Conservation (phyloP, 2,113 vertebrate species). For the Carettochelys insculpta region DNA sequence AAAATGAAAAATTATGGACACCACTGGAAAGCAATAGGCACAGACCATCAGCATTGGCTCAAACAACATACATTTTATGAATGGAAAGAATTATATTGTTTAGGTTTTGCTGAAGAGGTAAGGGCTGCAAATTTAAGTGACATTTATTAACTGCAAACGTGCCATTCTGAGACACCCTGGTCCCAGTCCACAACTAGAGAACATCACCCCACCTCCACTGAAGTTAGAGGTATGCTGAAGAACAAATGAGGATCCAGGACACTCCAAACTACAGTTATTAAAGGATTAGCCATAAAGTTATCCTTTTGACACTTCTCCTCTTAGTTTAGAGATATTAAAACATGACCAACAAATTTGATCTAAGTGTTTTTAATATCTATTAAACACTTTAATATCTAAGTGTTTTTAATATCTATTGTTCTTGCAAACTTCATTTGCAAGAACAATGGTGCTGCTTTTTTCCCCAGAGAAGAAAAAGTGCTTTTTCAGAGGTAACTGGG, state of each 20-base stretch:
- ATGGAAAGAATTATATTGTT: background rate
- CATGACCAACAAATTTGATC: no score
- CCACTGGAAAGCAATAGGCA: accelerated
- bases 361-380: no score
- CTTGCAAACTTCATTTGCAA: no score
- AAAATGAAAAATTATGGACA: background rate
- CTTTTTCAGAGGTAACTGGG: background rate
- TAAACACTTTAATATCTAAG: no score
- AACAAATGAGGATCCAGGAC: background rate
- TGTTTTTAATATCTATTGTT: no score
- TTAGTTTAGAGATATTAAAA: background rate
- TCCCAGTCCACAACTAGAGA: accelerated
- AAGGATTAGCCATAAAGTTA: background rate
- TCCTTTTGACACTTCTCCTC: background rate
- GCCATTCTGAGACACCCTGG: background rate
- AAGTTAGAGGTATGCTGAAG: background rate
- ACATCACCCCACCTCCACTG: background rate
- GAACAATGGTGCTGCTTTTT: background rate
- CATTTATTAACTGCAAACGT: background rate
- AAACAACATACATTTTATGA: background rate
- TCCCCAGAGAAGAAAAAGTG: background rate
- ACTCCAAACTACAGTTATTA: background rate
- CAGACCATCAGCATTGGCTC: background rate
- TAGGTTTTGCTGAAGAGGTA: background rate
- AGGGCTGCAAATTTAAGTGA: background rate